phyloP scores from a whole-genome alignment of 1,140 invertebrate genomes.

The Oncopeltus fasciatus region DNA sequence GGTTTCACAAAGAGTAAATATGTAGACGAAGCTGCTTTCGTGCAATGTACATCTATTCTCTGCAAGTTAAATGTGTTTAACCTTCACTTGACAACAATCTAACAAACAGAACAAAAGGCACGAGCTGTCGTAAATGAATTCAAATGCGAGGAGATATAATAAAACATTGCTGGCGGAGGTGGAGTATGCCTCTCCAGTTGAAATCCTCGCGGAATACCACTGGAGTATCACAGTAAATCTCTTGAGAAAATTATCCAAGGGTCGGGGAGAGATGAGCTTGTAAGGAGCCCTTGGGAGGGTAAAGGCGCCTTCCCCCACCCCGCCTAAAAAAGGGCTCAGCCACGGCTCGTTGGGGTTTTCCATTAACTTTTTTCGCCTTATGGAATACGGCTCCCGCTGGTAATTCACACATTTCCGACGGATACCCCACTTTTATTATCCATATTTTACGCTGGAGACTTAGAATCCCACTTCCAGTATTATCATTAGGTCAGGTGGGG shows the following conservation, averaged over 20 bases:
- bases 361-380: constrained; percentile 10
- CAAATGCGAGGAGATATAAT: no score
- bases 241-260: constrained; percentile 1
- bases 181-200: no score
- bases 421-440: constrained; percentile 2
- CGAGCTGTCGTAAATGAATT: no score
- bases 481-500: background rate
- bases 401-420: constrained; percentile 1
- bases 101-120: no score
- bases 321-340: background rate
- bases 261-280: background rate
- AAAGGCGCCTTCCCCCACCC: background rate
- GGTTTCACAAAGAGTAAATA: no score
- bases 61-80: no score
- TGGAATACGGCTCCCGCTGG: background rate
- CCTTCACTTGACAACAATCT: no score
- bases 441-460: background rate
- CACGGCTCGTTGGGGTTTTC: constrained; percentile 2
- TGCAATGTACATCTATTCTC: no score
- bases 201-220: no score
- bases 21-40: no score
- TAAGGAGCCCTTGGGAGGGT: background rate
- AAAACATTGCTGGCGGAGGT: no score
- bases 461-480: background rate
- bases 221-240: constrained; percentile 3